Evolutionary conservation across 1,140 invertebrate genomes (phyloP).

Genomic region (Trachelipus rathkii): DNA sequence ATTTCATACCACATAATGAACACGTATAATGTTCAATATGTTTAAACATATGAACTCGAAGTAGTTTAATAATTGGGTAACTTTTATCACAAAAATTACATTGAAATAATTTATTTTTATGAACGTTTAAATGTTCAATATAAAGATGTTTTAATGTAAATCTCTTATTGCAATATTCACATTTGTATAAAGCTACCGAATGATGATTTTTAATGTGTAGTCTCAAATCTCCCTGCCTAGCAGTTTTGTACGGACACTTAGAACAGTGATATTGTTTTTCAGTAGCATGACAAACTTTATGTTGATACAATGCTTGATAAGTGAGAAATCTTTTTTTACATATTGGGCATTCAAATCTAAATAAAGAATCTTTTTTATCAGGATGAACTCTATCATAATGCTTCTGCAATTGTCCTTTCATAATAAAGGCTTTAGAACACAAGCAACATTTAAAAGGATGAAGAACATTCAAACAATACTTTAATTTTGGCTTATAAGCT

Average conservation of each 20-base stretch:
- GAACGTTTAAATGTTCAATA: neutral
- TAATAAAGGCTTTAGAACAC: neutral
- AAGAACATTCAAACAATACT: neutral
- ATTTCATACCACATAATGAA: neutral
- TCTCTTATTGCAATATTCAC: neutral
- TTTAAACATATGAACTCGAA: neutral
- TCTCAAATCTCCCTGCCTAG: neutral
- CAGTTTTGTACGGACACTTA: neutral
- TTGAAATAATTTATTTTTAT: conserved; percentile 1
- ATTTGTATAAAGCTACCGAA: neutral
- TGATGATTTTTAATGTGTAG: neutral
- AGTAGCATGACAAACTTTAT: neutral
- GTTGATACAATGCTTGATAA: neutral
- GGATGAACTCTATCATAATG: conserved; percentile 1
- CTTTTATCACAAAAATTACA: neutral
- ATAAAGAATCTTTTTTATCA: neutral
- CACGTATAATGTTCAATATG: neutral
- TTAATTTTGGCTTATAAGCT: neutral
- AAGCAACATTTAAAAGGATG: neutral
- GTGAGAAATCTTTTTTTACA: neutral
- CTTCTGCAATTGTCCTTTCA: neutral
- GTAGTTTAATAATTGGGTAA: neutral
- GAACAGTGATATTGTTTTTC: neutral
- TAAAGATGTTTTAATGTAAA: neutral
- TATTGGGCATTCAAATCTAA: neutral